Evolutionary conservation across 2,888 invertebrate species (phyloP), one percentile per base, ranked within the genome.

Genomic region (Tanypteryx hageni): DNA sequence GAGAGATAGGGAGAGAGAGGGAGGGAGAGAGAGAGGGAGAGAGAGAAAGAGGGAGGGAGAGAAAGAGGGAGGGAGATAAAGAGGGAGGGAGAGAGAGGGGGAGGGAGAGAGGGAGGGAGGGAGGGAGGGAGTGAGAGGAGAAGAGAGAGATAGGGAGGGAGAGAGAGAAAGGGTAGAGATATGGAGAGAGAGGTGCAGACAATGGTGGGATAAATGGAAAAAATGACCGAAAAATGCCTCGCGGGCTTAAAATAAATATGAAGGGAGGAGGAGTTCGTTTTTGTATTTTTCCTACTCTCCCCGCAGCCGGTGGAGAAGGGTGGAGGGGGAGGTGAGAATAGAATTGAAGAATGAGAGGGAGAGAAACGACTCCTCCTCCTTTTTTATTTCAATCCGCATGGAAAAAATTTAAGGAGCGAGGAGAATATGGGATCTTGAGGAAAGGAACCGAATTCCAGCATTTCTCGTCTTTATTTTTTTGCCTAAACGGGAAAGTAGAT

Each of bases 241-340:
- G 76, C 22, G 76, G 76, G 76, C 27, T 76, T 27, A 76, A 76
- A 76, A 76, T 76, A 76, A 76, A 76, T 76, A 76, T 76, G 76
- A 76, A 76, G 76, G 18, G 22, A 76, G 22, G 22, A 22, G 76
- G 13, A 27, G 27, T 5, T 10, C 76, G 76, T 22, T 76, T 76
- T 76, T 27, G 22, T 76, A 27, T 76, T 76, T 76, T 76, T 0
- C 18, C n/a, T 18, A 18, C 22, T 14, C 22, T 18, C 18, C 18
- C 13, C 14, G 18, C 22, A 27, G 10, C 1, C 22, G 27, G 27
- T 76, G 76, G 27, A 10, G 0, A 22, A 22, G 44, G 44, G 44
- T 1, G 44, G 44, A 44, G n/a, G n/a, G n/a, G 44, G 44, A 44
- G 44, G 44, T 44, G 44, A 44, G 44, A 5, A 44, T 44, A 44